phyloP scores from a whole-genome alignment of 2,888 invertebrate genomes.

The Melipona beecheii region DNA sequence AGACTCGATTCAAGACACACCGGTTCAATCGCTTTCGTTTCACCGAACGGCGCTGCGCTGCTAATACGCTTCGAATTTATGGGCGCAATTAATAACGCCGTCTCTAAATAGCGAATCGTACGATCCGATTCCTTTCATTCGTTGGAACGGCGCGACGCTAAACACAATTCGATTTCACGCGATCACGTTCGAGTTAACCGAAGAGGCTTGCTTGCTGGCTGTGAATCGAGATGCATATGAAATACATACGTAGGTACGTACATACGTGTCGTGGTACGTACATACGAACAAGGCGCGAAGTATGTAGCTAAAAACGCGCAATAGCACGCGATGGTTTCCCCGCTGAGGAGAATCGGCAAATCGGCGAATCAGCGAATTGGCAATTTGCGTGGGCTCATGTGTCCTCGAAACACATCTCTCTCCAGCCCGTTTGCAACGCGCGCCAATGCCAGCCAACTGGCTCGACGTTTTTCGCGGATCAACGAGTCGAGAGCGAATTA shows the following conservation, averaged over 20 bases:
- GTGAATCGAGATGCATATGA: conserved; percentile 24
- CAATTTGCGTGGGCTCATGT: conserved; percentile 69
- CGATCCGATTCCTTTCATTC: conserved; percentile 39
- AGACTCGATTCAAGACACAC: neutral
- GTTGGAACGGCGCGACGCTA: conserved; percentile 11
- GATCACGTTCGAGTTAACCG: conserved; percentile 12
- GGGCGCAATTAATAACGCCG: conserved; percentile 41
- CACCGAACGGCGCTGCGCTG: neutral
- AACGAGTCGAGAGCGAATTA: conserved; percentile 79
- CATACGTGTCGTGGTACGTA: conserved; percentile 18
- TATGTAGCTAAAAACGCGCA: conserved; percentile 56
- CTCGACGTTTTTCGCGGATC: conserved; percentile 78
- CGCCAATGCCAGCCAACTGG: conserved; percentile 66
- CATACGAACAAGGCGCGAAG: conserved; percentile 40
- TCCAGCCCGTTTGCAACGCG: neutral
- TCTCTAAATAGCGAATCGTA: conserved; percentile 22
- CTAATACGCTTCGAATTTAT: conserved; percentile 29
- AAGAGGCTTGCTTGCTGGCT: neutral
- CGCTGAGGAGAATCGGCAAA: conserved; percentile 17
- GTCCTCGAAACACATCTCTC: conserved; percentile 55
- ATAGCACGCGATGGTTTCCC: conserved; percentile 65
- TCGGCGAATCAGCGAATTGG: conserved; percentile 44
- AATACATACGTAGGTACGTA: neutral
- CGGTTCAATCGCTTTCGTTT: conserved; percentile 5
- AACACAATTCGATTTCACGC: conserved; percentile 50